Base-by-base conservation (phyloP, 1,140 invertebrate genomes). In the Aphaenogaster floridana region DNA sequence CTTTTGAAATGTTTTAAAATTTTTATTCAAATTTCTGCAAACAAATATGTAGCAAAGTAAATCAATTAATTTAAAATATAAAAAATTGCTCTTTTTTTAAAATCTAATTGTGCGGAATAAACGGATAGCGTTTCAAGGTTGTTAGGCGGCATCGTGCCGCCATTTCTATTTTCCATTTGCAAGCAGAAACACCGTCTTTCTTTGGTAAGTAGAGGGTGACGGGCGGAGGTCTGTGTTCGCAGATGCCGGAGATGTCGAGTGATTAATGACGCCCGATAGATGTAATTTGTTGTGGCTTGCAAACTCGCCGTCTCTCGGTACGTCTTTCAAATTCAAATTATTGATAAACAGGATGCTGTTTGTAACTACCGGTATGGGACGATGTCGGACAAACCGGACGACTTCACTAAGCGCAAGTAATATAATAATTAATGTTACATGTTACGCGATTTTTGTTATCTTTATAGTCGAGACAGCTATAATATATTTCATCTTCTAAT, bases 361-460 rank as follows among this genome's bases (percentile, higher is more conserved):
- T 87, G 87, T 90, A 92, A 91, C 87, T 86, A 85, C 71, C 79
- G 69, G 72, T 45, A 81, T 50, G 88, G 42, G 54, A 83, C 77
- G 54, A 66, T 89, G 89, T 90, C 89, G 64, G 48, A 90, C 63
- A 15, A 83, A 45, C 57, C 45, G 92, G 88, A 94, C 92, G 93
- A 93, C 94, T 90, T 94, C 92, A 94, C 93, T 92, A 92, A 92
- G 50, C 48, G 72, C 88, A 88, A 91, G 87, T 92, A 92, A 92
- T 92, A 93, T 87, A 91, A 91, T 93, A 94, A 95, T 95, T 94
- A 95, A 95, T 95, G 94, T 93, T 92, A 92, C 92, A 92, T 54
- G 91, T 78, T 77, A 86, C 85, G 88, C 89, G 89, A 91, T 91
- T 91, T 92, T 92, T 88, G 85, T 90, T 87, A 89, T 87, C 79